A percentile compares a stretch with the other conserved stretches of the same genome.
Conservation (phyloP, 1,140 invertebrate genomes). For the Bombus sibiricus region DNA sequence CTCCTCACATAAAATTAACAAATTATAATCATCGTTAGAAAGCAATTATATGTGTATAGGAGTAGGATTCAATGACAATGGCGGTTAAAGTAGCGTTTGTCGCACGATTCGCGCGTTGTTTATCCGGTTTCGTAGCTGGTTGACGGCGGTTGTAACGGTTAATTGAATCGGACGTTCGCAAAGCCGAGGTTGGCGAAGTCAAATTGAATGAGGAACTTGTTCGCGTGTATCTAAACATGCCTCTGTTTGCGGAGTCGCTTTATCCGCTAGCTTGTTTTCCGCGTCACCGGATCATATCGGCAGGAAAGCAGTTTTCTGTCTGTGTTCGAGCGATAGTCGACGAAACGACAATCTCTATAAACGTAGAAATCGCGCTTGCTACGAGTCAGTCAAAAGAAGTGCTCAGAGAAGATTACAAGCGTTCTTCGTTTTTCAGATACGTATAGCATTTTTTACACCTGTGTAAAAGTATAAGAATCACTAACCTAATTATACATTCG, state of each 20-base stretch:
- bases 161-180: slow-evolving; percentile 21
- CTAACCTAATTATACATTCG: too few species aligned
- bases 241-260: slow-evolving; percentile 4
- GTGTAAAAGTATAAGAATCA: too few species aligned
- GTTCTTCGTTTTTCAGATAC: not conserved
- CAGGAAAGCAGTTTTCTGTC: not conserved
- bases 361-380: not conserved
- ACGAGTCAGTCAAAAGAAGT: not conserved
- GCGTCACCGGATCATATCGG: not conserved
- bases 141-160: not conserved
- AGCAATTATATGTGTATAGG: too few species aligned
- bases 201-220: slow-evolving; percentile 29
- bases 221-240: slow-evolving; percentile 30
- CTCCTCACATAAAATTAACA: too few species aligned
- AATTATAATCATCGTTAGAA: too few species aligned
- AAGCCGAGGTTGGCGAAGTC: not conserved
- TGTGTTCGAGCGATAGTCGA: not conserved
- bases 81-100: not conserved
- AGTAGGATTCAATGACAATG: not conserved
- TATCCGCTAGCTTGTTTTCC: slow-evolving; percentile 9
- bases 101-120: not conserved
- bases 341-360: not conserved
- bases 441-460: too few species aligned
- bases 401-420: not conserved
- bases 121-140: not conserved